Evolutionary conservation across 2,113 vertebrate species (phyloP).

Genomic region (Nesogale talazaci): DNA sequence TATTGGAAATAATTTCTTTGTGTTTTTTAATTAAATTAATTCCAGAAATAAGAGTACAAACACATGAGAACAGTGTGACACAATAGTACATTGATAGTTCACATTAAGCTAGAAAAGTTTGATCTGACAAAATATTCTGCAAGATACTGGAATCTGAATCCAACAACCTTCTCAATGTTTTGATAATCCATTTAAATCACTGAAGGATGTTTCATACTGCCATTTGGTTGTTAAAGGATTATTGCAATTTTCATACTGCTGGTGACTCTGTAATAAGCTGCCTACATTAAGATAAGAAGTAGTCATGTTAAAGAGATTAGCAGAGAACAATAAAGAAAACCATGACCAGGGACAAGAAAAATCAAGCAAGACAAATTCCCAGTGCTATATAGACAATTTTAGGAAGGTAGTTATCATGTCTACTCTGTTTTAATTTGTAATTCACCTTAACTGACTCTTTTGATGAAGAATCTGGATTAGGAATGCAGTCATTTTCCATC

Average conservation of each 20-base stretch:
- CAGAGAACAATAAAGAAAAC: neutral
- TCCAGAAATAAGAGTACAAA: neutral
- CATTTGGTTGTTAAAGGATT: neutral
- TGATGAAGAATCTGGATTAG: neutral
- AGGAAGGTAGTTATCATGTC: neutral
- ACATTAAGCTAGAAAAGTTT: neutral
- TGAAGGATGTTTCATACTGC: neutral
- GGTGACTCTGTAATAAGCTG: neutral
- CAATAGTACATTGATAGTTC: neutral
- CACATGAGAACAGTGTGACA: neutral
- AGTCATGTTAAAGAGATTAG: neutral
- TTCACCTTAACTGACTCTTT: neutral
- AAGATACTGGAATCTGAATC: neutral
- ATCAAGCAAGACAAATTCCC: neutral
- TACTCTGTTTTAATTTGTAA: neutral
- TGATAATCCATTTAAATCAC: neutral
- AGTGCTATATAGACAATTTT: neutral
- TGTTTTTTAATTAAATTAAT: slow-evolving; percentile 47
- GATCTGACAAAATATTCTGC: neutral
- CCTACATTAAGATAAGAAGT: neutral
- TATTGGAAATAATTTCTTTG: slow-evolving; percentile 54
- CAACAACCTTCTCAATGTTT: slow-evolving; percentile 13
- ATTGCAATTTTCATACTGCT: neutral
- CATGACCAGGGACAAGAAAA: neutral
- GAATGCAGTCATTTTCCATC: too few relatives aligned